Base-by-base conservation (phyloP, 1,140 invertebrate genomes). In the Meloidogyne exigua region DNA sequence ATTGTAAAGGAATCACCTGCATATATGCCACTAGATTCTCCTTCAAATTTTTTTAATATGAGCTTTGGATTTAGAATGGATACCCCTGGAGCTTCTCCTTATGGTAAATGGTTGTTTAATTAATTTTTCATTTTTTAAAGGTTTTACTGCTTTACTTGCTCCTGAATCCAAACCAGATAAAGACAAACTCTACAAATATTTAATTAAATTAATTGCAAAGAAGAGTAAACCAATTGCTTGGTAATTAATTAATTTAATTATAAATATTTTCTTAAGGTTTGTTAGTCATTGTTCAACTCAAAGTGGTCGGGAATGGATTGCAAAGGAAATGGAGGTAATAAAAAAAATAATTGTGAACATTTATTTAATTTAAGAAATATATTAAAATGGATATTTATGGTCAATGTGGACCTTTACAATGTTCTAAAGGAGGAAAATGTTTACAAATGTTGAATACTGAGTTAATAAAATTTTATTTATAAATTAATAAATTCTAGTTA, bases 141-240 rank as follows among this genome's bases (percentile, higher is more conserved):
- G 71, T 64, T 73, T 73, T 63, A 76, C 84, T 28, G 83, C 85
- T 12, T 77, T 77, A 77, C 75, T 86, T 63, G 82, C 79, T 12
- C 32, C 26, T 13, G 63, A 78, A 25, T 85, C 82, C 9, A 28
- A 68, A 63, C 69, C 65, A 57, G 39, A 76, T 44, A 21, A 4
- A 18, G 25, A 71, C 21, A 42, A 62, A 21, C 18, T 42, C 18
- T 26, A 72, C 11, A 21, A 82, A 67, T 49, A 79, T 10, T 39
- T 79, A 10, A 76, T 80, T 28, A 36, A 36, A 25, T 72, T 76
- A 23, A 82, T 84, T 21, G 3, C 36, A 25, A 86, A 85, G 5
- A 89, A 89, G 78, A 88, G 82, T 2, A 89, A 89, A 79, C 80
- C 82, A 70, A 87, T 85, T 18, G 89, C 88, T 4, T 88, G 65